A percentile compares a stretch with the other conserved stretches of the same genome.
Conservation (phyloP, 1,140 invertebrate genomes). For the Argopecten irradians region DNA sequence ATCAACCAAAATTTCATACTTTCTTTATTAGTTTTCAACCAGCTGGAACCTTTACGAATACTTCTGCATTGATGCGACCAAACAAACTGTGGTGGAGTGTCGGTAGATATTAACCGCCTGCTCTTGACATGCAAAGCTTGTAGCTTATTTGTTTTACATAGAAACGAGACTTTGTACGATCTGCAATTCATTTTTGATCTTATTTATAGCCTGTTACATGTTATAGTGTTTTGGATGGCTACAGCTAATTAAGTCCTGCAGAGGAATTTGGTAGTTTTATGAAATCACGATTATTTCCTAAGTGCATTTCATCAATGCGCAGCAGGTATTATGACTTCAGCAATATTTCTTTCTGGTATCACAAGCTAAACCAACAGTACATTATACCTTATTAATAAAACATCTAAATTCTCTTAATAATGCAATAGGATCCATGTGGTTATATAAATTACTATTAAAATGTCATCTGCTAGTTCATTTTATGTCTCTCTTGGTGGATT, state of each 20-base stretch:
- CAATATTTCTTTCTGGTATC: not conserved
- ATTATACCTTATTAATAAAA: too few relatives aligned
- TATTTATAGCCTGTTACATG: not conserved
- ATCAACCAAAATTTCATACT: too few relatives aligned
- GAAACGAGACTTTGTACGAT: not conserved
- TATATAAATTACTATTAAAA: too few relatives aligned
- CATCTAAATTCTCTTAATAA: too few relatives aligned
- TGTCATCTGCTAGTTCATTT: too few relatives aligned
- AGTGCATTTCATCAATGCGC: not conserved
- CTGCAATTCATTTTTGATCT: not conserved
- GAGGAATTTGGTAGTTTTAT: not conserved
- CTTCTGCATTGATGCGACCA: not conserved
- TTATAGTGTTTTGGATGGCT: not conserved
- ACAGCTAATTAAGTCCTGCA: not conserved
- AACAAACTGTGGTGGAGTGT: not conserved
- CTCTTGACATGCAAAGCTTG: not conserved
- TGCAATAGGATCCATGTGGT: too few relatives aligned
- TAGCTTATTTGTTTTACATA: not conserved
- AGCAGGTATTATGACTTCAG: not conserved
- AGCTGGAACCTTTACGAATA: not conserved
- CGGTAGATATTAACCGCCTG: not conserved
- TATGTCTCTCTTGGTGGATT: too few relatives aligned
- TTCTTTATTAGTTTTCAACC: not conserved
- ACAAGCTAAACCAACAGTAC: not conserved
- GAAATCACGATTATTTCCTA: not conserved